Percentiles rank a stretch among this genome's conserved stretches.
phyloP scores from a whole-genome alignment of 1,140 invertebrate genomes.

The Gonatopus flavifemur region DNA sequence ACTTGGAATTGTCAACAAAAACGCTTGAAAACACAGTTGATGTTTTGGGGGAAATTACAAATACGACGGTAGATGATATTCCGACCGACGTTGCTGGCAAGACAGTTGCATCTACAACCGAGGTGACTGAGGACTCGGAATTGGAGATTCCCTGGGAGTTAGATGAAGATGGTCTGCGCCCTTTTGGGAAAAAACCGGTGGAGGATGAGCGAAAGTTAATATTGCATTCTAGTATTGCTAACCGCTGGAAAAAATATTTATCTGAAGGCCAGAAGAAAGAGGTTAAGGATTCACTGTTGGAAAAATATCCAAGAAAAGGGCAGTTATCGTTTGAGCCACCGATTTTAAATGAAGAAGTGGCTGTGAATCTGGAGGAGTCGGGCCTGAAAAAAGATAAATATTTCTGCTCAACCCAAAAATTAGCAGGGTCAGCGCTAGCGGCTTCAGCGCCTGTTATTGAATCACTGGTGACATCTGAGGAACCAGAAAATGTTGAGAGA shows the following conservation, averaged over 20 bases:
- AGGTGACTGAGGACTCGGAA: background rate
- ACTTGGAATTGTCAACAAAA: background rate
- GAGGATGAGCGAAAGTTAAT: background rate
- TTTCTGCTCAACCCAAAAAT: constrained; percentile 4
- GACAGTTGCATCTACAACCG: background rate
- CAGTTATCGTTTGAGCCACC: constrained; percentile 1
- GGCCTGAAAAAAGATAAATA: constrained; percentile 9
- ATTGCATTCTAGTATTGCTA: background rate
- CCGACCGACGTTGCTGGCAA: background rate
- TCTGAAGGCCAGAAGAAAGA: background rate
- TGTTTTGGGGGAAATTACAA: no score
- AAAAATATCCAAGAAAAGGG: constrained; percentile 6
- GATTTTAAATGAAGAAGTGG: constrained; percentile 2
- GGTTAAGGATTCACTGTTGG: constrained; percentile 1
- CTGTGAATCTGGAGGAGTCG: background rate
- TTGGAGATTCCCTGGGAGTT: background rate
- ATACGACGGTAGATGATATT: background rate
- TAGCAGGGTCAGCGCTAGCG: constrained; percentile 6
- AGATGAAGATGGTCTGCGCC: background rate
- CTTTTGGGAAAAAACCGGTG: background rate
- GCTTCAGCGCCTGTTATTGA: background rate
- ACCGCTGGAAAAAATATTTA: constrained; percentile 6
- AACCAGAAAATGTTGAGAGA: background rate
- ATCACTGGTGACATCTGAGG: background rate
- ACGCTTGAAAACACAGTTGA: background rate